Base-by-base conservation (phyloP, 2,113 vertebrate species). In the Pterophyllum scalare region DNA sequence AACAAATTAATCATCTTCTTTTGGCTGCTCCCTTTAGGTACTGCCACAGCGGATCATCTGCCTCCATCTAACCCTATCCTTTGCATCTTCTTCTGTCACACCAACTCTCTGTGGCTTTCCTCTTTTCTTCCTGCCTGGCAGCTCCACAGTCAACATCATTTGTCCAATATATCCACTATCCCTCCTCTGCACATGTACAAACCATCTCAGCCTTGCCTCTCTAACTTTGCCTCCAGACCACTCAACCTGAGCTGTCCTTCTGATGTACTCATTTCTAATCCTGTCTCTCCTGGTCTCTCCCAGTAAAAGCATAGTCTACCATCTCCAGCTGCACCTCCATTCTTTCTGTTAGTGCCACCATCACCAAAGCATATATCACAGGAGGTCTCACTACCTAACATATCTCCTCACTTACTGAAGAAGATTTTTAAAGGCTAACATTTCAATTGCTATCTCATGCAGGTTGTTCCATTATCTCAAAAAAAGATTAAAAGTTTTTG, bases 391-490 rank as follows among this genome's bases (percentile, higher is more conserved):
- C 43, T 52, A 72, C 43, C 24, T 14, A 46, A 46, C 4, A 9
- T 6, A 64, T 58, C 26, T 64, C n/a, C 76, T 77, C 10, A 76
- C 40, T 60, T 26, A 79, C 20, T 77, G 5, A 65, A 43, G n/a
- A 43, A 24, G 13, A 43, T 10, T 24, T 43, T 65, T 65, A n/a
- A 82, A 57, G 57, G 31, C 59, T 58, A 65, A 56, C 22, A 65
- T 82, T 75, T 62, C 7, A 77, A 15, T 56, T 74, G 40, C 43
- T 14, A 14, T 80, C 52, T 80, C 80, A 65, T 83, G 52, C 79
- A 12, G 28, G 35, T 57, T 77, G 58, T 15, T 80, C 52, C 57
- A 22, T 54, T 52, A 17, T 67, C 56, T 79, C 20, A 72, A 40
- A 5, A 33, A 33, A 33, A 33, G 31, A 33, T 33, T 7, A 33